phyloP scores from a whole-genome alignment of 2,797 vertebrate genomes.

The Thamnophis elegans region DNA sequence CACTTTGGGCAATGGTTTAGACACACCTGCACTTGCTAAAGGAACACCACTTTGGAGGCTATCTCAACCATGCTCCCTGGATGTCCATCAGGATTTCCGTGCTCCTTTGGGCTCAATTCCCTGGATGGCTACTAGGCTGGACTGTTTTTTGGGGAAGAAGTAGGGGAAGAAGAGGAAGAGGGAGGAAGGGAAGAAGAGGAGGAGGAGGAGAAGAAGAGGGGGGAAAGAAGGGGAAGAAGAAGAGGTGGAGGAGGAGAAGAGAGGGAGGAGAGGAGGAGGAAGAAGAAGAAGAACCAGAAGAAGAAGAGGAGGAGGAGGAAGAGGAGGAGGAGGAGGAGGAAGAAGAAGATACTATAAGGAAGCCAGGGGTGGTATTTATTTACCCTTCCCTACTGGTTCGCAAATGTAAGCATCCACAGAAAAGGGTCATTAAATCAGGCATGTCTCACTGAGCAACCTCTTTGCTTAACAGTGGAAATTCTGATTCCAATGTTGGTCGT shows the following conservation, averaged over 20 bases:
- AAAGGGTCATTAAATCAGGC: not conserved
- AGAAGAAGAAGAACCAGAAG: no score
- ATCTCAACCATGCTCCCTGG: not conserved
- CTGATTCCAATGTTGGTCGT: not conserved
- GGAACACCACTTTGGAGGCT: not conserved
- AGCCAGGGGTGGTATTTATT: no score
- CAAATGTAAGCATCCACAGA: not conserved
- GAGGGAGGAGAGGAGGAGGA: no score
- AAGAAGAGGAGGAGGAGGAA: no score
- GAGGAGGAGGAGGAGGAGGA: no score
- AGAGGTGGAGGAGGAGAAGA: no score
- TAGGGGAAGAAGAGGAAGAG: not conserved
- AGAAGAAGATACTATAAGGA: no score
- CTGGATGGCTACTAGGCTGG: not conserved
- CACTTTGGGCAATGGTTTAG: not conserved
- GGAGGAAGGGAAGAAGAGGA: no score
- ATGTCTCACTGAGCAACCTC: not conserved
- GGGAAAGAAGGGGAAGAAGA: no score
- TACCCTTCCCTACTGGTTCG: no score
- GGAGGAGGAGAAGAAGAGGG: no score
- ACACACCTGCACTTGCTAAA: not conserved
- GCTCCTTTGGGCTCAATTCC: no score
- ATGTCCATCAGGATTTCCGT: not conserved
- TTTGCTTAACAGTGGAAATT: not conserved
- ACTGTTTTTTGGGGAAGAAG: not conserved